A percentile compares a stretch with the other conserved stretches of the same genome.
These are phyloP conservation scores for Craterocephalus amniculus DNA, from an alignment of 2,797 vertebrate species.

Conservation along the genomic window DNA sequence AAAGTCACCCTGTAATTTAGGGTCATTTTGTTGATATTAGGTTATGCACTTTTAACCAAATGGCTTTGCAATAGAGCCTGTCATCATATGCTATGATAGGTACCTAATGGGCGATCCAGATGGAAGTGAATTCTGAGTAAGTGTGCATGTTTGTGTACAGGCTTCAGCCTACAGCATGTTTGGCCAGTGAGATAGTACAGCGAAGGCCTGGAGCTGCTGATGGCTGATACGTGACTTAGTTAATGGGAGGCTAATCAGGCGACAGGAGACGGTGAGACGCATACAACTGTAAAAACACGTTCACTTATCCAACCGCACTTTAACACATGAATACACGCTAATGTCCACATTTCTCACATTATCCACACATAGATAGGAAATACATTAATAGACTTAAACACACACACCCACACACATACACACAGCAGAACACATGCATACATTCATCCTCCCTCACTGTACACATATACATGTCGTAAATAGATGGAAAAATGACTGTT, in stretches of 20 bases:
- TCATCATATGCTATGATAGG: constrained; percentile 59
- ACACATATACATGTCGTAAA: constrained; percentile 48
- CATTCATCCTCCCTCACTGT: not conserved
- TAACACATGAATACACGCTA: constrained; percentile 19
- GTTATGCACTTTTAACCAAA: constrained; percentile 47
- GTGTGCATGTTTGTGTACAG: constrained; percentile 25
- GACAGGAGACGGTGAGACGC: constrained; percentile 62
- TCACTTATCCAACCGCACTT: constrained; percentile 29
- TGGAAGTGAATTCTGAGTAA: constrained; percentile 40
- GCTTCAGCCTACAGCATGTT: constrained; percentile 64
- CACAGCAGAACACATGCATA: constrained; percentile 16
- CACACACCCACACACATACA: not conserved
- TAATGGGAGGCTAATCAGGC: constrained; percentile 79
- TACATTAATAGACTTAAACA: constrained; percentile 29
- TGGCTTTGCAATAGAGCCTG: constrained; percentile 58
- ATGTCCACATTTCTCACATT: constrained; percentile 35
- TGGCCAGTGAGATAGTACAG: constrained; percentile 73
- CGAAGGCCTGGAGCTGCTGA: constrained; percentile 70
- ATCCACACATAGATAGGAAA: constrained; percentile 38
- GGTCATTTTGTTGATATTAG: constrained; percentile 47
- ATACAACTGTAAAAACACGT: constrained; percentile 65
- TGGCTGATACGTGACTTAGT: constrained; percentile 73
- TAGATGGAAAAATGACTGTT: constrained; percentile 69
- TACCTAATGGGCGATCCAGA: constrained; percentile 60
- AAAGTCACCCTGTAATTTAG: constrained; percentile 34